Conservation (phyloP, 2,797 vertebrate genomes). For the Xerus rutilus region DNA sequence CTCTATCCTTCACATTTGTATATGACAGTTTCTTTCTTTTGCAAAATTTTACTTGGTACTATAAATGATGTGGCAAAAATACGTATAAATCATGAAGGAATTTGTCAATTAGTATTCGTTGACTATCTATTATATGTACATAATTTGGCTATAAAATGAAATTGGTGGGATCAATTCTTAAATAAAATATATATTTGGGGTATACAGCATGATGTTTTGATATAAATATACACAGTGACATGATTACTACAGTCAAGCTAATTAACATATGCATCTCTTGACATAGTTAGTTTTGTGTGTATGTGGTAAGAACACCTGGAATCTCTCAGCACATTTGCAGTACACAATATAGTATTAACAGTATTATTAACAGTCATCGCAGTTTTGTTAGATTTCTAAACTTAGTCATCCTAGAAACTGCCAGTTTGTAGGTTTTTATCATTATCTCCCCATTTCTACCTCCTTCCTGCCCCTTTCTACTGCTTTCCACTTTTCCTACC, state of each 20-base stretch:
- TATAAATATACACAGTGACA: neutral
- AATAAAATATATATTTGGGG: neutral
- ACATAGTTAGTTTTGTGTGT: neutral
- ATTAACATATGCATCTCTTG: neutral
- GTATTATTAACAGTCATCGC: neutral
- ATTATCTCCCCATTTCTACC: neutral
- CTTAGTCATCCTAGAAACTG: neutral
- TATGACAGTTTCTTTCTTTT: neutral
- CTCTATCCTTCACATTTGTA: neutral
- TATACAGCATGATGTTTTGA: neutral
- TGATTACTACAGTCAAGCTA: neutral
- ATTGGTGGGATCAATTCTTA: neutral
- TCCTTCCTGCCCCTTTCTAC: too few species aligned
- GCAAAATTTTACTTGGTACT: neutral
- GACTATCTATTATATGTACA: neutral
- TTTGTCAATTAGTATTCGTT: neutral
- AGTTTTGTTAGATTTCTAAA: neutral
- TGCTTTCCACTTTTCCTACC: too few species aligned
- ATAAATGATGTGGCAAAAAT: constrained; percentile 32
- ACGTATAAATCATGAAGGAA: neutral
- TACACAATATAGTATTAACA: neutral
- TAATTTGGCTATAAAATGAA: neutral
- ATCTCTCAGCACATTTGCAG: neutral
- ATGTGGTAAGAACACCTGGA: neutral
- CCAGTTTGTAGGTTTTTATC: neutral